Base-by-base conservation (phyloP, 2,797 vertebrate species). In the Tiaroga cobitis region DNA sequence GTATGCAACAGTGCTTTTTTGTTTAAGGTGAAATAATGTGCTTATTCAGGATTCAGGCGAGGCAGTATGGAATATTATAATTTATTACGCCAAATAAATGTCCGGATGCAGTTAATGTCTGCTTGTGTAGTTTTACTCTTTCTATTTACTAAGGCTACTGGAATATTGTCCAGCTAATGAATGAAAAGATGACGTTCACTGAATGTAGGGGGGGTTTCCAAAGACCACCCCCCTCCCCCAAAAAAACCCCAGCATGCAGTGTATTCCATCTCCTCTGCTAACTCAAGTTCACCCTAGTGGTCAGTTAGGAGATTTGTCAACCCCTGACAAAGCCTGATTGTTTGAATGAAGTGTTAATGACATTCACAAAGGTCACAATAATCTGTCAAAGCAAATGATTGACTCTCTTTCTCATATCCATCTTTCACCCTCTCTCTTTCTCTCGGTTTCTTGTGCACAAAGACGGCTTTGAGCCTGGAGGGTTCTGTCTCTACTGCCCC, bases 61-160 rank as follows among this genome's bases (percentile, higher is more conserved):
- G 83, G 80, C 80, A 84, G 78, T 56, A 63, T 69, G 56, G 49
- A 86, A 84, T 86, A 87, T 69, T 85, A n/a, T 59, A 81, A 88
- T 86, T 87, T 87, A 88, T 61, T 68, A 32, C 21, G 8, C 37
- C 54, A 86, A 88, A 86, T 87, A 88, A 88, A 87, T 68, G 72
- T 87, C 87, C 37, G 72, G 76, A 80, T 54, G 81, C 65, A 80
- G 73, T 76, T 83, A 82, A 82, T 59, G 85, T 70, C 32, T 61
- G 56, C 63, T 74, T 68, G 49, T 73, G 65, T 46, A 21, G 65
- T 82, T 87, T 80, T 78, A 76, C 67, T 41, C 54, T 73, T 65
- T 67, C 56, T 13, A 9, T 63, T 82, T 72, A 82, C 41, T 69
- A 79, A 74, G 39, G 21, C 18, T 24, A 76, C 46, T 80, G 34